phyloP scores from a whole-genome alignment of 2,797 vertebrate species.

The Phylloscopus collybita region DNA sequence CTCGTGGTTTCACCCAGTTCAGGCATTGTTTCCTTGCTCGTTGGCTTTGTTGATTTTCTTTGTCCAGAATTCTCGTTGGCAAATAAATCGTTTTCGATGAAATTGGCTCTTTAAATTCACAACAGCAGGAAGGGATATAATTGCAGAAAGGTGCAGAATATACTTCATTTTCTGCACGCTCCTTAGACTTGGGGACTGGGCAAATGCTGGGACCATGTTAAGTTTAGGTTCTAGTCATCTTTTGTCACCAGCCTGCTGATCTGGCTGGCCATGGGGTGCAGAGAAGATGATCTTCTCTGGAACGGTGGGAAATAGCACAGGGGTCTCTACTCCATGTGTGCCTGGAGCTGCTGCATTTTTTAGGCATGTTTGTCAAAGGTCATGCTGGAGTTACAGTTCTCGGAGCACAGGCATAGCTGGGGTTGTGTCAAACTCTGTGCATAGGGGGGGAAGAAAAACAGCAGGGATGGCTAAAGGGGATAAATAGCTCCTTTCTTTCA shows the following conservation, averaged over 20 bases:
- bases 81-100: too few species aligned
- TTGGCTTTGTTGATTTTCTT: too few species aligned
- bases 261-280: background rate
- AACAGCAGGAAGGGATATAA: background rate
- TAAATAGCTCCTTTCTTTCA: background rate
- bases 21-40: too few species aligned
- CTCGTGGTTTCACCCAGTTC: too few species aligned
- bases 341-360: background rate
- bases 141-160: background rate
- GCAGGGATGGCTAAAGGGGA: background rate
- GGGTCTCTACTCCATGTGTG: fast-evolving
- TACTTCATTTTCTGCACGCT: background rate
- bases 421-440: background rate
- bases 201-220: background rate
- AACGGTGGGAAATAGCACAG: background rate
- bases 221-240: background rate
- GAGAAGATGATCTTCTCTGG: background rate
- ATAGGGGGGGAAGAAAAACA: background rate
- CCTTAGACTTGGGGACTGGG: background rate
- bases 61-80: too few species aligned
- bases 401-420: background rate
- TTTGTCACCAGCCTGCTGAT: background rate
- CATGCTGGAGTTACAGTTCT: fast-evolving
- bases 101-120: too few species aligned
- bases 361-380: background rate